These are phyloP conservation scores for Caenorhabditis drosophilae DNA, from an alignment of 2,888 invertebrate genomes.

Conservation along the genomic window DNA sequence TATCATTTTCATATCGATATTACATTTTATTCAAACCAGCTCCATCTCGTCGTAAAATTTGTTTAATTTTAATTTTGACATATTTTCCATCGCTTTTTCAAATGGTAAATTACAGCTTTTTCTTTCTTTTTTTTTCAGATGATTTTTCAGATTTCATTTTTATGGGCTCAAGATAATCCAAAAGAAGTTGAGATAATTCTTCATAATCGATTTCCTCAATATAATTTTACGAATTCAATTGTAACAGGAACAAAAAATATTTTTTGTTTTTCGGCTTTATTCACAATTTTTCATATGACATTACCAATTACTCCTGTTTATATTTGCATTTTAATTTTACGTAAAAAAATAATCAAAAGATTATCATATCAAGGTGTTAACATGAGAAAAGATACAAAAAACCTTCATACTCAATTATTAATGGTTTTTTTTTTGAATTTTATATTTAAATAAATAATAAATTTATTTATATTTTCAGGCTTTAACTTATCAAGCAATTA, in stretches of 20 bases:
- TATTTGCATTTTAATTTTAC: conserved; percentile 24
- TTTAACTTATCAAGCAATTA: conserved; percentile 1
- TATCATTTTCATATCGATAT: conserved; percentile 15
- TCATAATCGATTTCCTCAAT: conserved; percentile 6
- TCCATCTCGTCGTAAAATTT: not conserved
- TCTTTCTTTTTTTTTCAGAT: not conserved
- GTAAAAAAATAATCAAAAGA: conserved; percentile 20
- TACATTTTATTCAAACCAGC: conserved; percentile 3
- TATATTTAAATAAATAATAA: not conserved
- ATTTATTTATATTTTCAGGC: conserved; percentile 9
- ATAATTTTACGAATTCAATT: conserved; percentile 5
- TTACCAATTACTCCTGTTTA: conserved; percentile 25
- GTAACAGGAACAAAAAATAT: conserved; percentile 14
- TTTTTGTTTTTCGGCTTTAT: conserved; percentile 9
- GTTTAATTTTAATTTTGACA: not conserved
- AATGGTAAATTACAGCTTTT: conserved; percentile 1
- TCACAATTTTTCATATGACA: conserved; percentile 22
- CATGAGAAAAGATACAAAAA: conserved; percentile 34
- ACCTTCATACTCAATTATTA: conserved; percentile 33
- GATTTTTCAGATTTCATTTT: not conserved
- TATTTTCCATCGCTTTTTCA: conserved; percentile 5
- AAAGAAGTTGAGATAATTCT: not conserved
- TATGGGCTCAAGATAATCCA: conserved; percentile 8
- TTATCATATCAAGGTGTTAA: conserved; percentile 20
- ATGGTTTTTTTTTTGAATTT: conserved; percentile 18